These are phyloP conservation scores for Psittacula echo DNA, from an alignment of 2,797 vertebrate genomes.

Conservation along the genomic window DNA sequence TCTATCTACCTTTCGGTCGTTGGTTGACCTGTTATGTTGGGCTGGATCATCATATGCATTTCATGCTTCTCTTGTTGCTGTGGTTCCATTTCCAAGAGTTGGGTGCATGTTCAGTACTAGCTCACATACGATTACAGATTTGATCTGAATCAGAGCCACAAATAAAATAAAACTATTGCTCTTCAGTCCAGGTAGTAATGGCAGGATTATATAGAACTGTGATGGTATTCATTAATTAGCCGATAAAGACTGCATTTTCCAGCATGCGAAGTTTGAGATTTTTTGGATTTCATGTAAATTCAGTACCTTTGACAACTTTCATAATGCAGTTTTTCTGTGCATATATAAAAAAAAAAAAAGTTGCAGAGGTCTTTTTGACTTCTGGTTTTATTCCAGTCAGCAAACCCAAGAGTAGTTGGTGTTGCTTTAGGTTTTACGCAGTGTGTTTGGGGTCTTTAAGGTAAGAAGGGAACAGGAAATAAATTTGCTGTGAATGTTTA, in stretches of 20 bases:
- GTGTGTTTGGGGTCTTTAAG: not conserved
- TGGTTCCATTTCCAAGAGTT: not conserved
- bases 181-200: not conserved
- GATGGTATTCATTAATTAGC: not conserved
- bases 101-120: not conserved
- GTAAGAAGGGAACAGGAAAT: not conserved
- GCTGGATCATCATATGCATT: not conserved
- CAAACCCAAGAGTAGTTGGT: not conserved
- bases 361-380: not conserved
- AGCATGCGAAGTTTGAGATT: not conserved
- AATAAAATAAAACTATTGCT: not conserved
- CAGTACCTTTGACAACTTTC: not conserved
- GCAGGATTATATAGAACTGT: not conserved
- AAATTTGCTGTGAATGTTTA: not conserved
- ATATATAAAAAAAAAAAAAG: not conserved
- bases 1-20: not conserved
- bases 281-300: not conserved
- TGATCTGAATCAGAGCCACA: not conserved
- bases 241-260: not conserved
- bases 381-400: not conserved
- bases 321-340: not conserved
- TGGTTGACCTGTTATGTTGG: not conserved
- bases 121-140: not conserved
- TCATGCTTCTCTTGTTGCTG: conserved; percentile 43
- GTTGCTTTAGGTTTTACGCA: not conserved